These are phyloP conservation scores for Xiphophorus hellerii DNA, from an alignment of 2,113 vertebrate species.

Conservation along the genomic window DNA sequence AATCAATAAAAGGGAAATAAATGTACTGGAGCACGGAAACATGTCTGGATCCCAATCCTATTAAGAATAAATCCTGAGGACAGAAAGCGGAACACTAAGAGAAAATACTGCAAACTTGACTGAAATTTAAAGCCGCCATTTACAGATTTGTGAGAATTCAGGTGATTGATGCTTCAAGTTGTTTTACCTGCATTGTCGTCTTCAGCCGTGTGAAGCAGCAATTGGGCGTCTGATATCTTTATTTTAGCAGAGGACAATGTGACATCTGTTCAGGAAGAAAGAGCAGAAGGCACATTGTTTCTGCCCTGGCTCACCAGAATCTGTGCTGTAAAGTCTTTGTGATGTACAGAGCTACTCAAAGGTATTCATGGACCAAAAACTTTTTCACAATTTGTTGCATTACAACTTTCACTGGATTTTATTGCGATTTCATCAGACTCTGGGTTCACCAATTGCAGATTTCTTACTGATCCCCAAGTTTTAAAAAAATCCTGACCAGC, in stretches of 20 bases:
- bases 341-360: no score
- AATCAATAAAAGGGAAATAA: neutral
- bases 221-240: slow-evolving; percentile 10
- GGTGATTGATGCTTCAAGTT: neutral
- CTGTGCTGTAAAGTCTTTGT: neutral
- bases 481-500: no score
- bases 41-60: neutral
- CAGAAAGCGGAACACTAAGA: neutral
- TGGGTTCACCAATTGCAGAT: no score
- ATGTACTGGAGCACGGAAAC: neutral
- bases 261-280: slow-evolving; percentile 44
- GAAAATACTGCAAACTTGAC: neutral
- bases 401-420: no score
- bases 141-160: no score
- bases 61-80: no score
- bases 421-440: no score
- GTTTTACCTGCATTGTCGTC: slow-evolving; percentile 59
- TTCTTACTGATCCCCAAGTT: no score
- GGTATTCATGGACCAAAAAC: no score
- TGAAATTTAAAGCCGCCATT: neutral
- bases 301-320: neutral
- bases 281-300: neutral
- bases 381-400: no score
- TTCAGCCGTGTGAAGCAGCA: slow-evolving; percentile 35
- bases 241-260: slow-evolving; percentile 24